These are phyloP conservation scores for Hyaena hyaena DNA, from an alignment of 2,113 vertebrate genomes.

Conservation along the genomic window DNA sequence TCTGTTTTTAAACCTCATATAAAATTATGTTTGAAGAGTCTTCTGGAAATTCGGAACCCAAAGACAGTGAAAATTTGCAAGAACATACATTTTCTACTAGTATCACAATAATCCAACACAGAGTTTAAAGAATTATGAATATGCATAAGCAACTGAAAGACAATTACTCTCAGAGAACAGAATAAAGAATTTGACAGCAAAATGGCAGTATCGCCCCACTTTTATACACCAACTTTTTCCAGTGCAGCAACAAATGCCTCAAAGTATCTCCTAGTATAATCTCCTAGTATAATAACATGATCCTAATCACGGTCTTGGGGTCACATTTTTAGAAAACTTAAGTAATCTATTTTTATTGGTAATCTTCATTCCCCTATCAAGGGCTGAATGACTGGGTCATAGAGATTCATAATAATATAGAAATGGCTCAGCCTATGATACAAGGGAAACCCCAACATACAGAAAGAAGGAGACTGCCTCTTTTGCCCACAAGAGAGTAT, in stretches of 20 bases:
- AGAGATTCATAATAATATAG: neutral
- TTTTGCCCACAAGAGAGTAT: neutral
- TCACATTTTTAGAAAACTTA: conserved; percentile 18
- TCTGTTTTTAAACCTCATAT: neutral
- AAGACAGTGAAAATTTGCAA: neutral
- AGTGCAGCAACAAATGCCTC: neutral
- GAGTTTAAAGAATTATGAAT: neutral
- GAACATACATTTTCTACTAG: neutral
- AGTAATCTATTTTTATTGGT: neutral
- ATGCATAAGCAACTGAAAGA: neutral
- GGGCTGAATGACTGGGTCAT: neutral
- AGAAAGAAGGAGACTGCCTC: neutral
- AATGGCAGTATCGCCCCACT: neutral
- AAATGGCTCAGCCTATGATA: neutral
- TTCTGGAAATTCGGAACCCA: neutral
- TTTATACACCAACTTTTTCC: neutral
- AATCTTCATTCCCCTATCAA: neutral
- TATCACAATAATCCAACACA: neutral
- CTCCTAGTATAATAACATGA: neutral
- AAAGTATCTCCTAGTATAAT: neutral
- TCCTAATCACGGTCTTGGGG: neutral
- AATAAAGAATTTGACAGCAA: neutral
- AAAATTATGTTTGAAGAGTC: neutral
- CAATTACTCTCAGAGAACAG: neutral
- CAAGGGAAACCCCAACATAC: neutral